Conservation (phyloP, 2,797 vertebrate species). For the Myotis daubentonii region DNA sequence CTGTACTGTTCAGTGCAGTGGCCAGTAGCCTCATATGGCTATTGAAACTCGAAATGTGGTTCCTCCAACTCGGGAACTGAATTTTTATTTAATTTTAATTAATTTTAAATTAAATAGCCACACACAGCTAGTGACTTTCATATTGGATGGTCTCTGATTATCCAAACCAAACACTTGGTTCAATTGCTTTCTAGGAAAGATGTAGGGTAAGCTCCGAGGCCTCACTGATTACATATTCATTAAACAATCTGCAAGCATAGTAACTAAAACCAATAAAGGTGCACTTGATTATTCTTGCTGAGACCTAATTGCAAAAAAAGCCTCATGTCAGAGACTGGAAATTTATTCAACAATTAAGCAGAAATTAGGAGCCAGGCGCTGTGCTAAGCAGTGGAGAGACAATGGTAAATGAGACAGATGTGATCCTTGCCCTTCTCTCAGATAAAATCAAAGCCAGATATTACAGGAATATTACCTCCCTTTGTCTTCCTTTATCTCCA, state of each 20-base stretch:
- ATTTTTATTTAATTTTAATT: slow-evolving; percentile 39
- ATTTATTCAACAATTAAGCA: slow-evolving; percentile 44
- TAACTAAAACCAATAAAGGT: slow-evolving; percentile 53
- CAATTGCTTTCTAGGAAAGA: slow-evolving; percentile 36
- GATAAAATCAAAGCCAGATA: slow-evolving; percentile 25
- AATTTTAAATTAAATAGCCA: slow-evolving; percentile 37
- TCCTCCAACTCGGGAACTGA: background rate
- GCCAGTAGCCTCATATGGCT: background rate
- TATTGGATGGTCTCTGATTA: background rate
- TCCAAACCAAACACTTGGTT: background rate
- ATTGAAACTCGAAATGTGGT: background rate
- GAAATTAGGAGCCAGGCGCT: background rate
- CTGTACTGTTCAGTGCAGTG: background rate
- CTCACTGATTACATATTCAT: slow-evolving; percentile 51
- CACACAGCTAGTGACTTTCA: background rate
- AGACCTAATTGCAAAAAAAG: slow-evolving; percentile 51
- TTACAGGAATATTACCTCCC: background rate
- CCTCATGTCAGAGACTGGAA: background rate
- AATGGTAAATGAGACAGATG: background rate
- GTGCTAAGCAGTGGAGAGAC: background rate
- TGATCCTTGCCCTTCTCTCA: background rate
- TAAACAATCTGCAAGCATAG: slow-evolving; percentile 39
- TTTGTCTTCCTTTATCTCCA: background rate
- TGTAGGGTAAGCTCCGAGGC: background rate
- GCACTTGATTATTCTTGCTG: slow-evolving; percentile 34